phyloP scores from a whole-genome alignment of 1,140 invertebrate genomes.

The Euschistus heros region DNA sequence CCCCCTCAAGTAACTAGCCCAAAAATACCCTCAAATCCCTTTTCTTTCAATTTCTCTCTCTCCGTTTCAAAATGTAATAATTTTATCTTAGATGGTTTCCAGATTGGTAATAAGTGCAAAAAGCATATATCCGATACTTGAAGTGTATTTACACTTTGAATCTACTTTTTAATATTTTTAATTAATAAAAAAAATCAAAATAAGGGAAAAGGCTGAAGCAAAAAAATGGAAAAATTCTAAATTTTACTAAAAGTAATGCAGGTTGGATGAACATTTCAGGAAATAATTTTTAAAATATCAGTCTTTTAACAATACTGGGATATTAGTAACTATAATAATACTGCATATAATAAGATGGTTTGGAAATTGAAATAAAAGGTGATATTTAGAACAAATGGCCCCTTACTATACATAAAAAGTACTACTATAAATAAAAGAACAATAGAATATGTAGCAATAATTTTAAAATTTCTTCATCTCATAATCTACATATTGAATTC shows the following conservation, averaged over 20 bases:
- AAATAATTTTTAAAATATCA: too few species aligned
- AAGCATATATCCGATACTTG: not conserved
- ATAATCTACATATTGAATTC: too few species aligned
- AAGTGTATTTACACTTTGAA: constrained; percentile 10
- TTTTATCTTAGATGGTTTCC: not conserved
- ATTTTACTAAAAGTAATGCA: constrained; percentile 9
- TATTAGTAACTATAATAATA: too few species aligned
- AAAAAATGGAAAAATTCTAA: not conserved
- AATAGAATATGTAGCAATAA: too few species aligned
- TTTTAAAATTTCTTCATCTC: too few species aligned
- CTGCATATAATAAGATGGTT: too few species aligned
- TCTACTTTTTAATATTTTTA: constrained; percentile 1
- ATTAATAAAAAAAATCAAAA: not conserved
- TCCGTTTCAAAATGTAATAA: constrained; percentile 10
- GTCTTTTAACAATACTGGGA: too few species aligned
- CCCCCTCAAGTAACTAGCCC: constrained; percentile 9
- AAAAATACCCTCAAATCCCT: constrained; percentile 1
- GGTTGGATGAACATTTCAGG: constrained; percentile 12
- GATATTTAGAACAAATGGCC: too few species aligned
- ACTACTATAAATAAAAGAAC: too few species aligned
- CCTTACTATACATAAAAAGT: too few species aligned
- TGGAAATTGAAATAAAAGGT: too few species aligned
- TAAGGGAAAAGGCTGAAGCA: constrained; percentile 8
- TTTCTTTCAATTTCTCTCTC: constrained; percentile 17
- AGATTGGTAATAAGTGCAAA: constrained; percentile 6